Base-by-base conservation (phyloP, 2,888 invertebrate species). In the Acheta domesticus region DNA sequence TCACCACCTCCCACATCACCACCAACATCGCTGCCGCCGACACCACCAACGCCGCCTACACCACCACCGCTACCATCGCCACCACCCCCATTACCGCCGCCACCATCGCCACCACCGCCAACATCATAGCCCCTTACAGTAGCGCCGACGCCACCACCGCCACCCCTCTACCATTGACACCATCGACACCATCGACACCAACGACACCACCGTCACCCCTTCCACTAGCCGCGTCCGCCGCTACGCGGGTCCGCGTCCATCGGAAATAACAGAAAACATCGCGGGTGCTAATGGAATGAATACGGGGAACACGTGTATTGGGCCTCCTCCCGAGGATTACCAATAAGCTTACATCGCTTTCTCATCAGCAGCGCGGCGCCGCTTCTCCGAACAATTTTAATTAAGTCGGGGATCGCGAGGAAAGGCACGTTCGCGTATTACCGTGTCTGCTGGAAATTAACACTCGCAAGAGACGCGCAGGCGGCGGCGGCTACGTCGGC, bases 281-380 rank as follows among this genome's bases (percentile, higher is more conserved):
- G 62, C 16, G 62, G 62, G 62, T 62, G 62, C 62, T 62, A 62
- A 62, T 62, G 62, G 62, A 62, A 62, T 62, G 62, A 62, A 62
- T 62, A 62, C 12, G 62, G n/a, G 14, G 62, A 62, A 62, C 62
- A 62, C 62, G 62, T 62, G 62, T 62, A 62, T 62, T n/a, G 62
- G n/a, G n/a, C n/a, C 62, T 62, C 14, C 62, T 62, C 16, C 16
- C n/a, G 62, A 62, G 62, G 62, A 62, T 62, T 62, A 62, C 62
- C 62, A 62, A 62, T 62, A 62, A 62, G 62, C 62, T 62, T 12
- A 62, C 62, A 62, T 62, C 62, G 62, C 62, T 62, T 62, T 62
- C 62, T 62, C 62, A 62, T 62, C 62, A 62, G 62, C 62, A 14
- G n/a, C 14, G 14, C 16, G 16, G 62, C 14, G 62, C n/a, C 62